phyloP scores from a whole-genome alignment of 2,888 invertebrate species.

The Drosophila nigricruria region DNA sequence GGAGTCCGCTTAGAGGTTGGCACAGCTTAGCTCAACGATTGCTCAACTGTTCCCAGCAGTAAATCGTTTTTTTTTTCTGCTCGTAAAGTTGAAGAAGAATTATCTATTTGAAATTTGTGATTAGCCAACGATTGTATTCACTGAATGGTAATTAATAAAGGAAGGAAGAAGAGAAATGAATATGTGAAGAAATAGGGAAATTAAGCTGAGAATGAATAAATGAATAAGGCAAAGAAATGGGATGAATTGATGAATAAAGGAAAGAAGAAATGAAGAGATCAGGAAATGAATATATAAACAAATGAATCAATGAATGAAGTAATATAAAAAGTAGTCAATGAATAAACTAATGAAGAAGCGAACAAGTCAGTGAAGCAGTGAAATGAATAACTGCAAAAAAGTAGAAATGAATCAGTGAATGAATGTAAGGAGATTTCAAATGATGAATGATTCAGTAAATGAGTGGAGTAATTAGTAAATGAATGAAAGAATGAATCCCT shows the following conservation, averaged over 20 bases:
- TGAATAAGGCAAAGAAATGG: background rate
- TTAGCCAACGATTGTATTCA: background rate
- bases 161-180: background rate
- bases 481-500: background rate
- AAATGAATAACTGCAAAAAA: background rate
- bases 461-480: too few relatives aligned
- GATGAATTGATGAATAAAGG: background rate
- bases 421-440: background rate
- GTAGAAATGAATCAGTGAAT: background rate
- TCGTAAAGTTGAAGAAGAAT: background rate
- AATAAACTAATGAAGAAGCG: background rate
- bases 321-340: too few relatives aligned
- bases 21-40: conserved; percentile 2
- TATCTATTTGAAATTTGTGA: conserved; percentile 6
- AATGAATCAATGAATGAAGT: background rate
- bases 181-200: background rate
- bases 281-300: background rate
- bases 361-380: background rate
- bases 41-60: background rate
- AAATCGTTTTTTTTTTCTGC: background rate
- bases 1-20: conserved; percentile 1
- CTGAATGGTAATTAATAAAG: conserved; percentile 1
- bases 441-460: background rate
- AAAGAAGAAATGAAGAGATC: background rate
- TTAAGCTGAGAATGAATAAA: background rate